phyloP scores from a whole-genome alignment of 2,888 invertebrate genomes.

The Mesorhabditis belari region DNA sequence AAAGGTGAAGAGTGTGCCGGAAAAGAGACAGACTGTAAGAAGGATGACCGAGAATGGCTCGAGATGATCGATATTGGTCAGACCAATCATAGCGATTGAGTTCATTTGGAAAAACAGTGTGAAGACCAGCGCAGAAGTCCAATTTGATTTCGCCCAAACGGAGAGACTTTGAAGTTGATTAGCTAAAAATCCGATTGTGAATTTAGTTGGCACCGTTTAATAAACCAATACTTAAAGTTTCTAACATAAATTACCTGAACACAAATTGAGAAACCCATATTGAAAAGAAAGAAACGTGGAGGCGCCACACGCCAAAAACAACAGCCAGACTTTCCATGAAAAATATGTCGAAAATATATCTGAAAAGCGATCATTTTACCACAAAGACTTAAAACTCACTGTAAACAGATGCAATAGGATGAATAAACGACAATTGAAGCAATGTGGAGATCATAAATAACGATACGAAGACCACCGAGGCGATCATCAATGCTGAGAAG shows the following conservation, averaged over 20 bases:
- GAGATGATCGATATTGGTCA: too few species aligned
- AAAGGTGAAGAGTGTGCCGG: too few species aligned
- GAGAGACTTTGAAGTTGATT: not conserved
- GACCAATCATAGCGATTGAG: not conserved
- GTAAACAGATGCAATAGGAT: not conserved
- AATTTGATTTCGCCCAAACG: not conserved
- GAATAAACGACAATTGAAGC: not conserved
- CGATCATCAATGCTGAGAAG: too few species aligned
- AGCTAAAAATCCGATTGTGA: too few species aligned
- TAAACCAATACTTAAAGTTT: not conserved
- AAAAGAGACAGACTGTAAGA: too few species aligned
- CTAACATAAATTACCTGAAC: not conserved
- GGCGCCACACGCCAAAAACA: not conserved
- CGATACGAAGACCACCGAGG: too few species aligned
- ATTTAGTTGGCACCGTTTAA: too few species aligned
- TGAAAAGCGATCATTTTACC: not conserved
- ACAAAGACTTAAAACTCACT: not conserved
- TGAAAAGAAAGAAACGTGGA: not conserved
- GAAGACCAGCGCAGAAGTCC: not conserved
- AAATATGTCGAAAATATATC: not conserved
- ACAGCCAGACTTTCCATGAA: not conserved
- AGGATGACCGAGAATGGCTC: too few species aligned
- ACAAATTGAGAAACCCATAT: not conserved
- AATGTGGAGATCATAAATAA: too few species aligned
- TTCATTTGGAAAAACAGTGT: not conserved